These are phyloP conservation scores for Halyomorpha halys DNA, from an alignment of 1,140 invertebrate species.

Conservation along the genomic window DNA sequence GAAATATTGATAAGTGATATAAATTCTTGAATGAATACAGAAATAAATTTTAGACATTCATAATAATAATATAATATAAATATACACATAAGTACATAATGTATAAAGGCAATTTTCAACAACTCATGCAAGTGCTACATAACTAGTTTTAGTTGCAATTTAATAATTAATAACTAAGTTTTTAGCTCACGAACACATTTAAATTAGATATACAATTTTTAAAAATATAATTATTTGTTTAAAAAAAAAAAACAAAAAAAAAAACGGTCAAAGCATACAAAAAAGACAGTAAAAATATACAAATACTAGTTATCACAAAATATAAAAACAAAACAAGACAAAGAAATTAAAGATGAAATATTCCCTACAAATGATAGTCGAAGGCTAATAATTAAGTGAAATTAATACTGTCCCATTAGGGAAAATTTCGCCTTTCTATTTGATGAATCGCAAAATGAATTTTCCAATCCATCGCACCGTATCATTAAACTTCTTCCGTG, in stretches of 20 bases:
- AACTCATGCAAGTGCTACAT: conserved; percentile 5
- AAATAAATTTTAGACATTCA: conserved; percentile 6
- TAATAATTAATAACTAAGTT: background rate
- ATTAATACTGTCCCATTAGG: no score
- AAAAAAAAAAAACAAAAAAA: background rate
- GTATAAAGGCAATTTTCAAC: conserved; percentile 11
- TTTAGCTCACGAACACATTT: conserved; percentile 12
- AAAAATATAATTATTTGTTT: conserved; percentile 9
- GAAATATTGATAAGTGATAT: no score
- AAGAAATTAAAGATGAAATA: no score
- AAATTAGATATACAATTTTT: conserved; percentile 17
- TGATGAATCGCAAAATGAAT: no score
- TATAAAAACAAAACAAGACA: conserved; percentile 33
- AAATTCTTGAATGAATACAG: no score
- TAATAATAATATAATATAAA: conserved; percentile 17
- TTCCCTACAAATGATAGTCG: no score
- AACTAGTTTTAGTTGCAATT: conserved; percentile 17
- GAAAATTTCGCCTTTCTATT: no score
- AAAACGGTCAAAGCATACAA: conserved; percentile 15
- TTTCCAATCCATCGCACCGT: no score
- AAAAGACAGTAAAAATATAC: conserved; percentile 4
- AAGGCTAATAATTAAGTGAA: no score
- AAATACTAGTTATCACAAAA: conserved; percentile 33
- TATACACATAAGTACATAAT: conserved; percentile 16
- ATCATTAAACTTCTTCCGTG: no score